Percentiles rank a stretch among this genome's conserved stretches.
Conservation (phyloP, 1,140 invertebrate genomes). For the Psix sp. region DNA sequence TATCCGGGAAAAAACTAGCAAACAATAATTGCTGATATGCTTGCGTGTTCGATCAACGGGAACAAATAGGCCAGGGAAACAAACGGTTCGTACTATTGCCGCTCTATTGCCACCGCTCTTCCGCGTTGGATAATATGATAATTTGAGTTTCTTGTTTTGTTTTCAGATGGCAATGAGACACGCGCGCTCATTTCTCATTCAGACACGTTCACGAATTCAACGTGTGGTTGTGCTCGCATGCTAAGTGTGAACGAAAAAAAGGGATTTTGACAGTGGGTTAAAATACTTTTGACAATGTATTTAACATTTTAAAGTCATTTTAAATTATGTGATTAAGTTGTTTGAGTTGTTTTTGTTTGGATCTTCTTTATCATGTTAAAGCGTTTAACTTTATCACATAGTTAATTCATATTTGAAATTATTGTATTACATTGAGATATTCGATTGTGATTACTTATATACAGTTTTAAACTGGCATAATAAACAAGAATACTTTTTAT, state of each 20-base stretch:
- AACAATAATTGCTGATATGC: slow-evolving; percentile 26
- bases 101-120: slow-evolving; percentile 18
- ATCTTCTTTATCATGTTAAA: no score
- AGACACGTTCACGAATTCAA: slow-evolving; percentile 8
- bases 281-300: no score
- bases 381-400: no score
- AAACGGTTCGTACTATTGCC: slow-evolving; percentile 36
- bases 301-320: no score
- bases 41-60: slow-evolving; percentile 40
- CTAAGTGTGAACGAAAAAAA: slow-evolving; percentile 19
- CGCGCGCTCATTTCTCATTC: slow-evolving; percentile 1
- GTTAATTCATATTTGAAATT: no score
- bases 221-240: neutral
- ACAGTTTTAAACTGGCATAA: no score
- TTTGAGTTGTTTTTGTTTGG: no score
- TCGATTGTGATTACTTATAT: no score
- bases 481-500: no score
- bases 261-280: no score
- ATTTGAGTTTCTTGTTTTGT: slow-evolving; percentile 20
- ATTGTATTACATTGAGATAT: no score
- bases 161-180: slow-evolving; percentile 19
- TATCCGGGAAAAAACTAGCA: neutral
- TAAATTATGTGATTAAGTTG: no score
- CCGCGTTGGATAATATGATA: slow-evolving; percentile 39
- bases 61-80: slow-evolving; percentile 56